Evolutionary conservation across 1,140 invertebrate species (phyloP).

Genomic region (Aphelenchoides avenae): DNA sequence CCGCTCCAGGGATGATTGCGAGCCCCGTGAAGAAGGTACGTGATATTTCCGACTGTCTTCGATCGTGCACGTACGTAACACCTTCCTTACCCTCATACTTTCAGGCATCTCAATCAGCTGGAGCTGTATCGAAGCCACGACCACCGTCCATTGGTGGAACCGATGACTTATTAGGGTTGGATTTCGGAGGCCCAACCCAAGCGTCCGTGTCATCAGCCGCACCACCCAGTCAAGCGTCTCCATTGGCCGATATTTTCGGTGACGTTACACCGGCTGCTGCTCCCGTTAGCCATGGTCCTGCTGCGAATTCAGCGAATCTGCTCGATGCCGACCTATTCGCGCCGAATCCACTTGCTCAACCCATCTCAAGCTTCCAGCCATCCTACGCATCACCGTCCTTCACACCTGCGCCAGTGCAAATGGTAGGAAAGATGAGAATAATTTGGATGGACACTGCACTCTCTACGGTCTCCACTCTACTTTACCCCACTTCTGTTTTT

Average conservation of each 20-base stretch:
- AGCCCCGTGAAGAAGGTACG: too few species aligned
- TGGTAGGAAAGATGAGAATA: neutral
- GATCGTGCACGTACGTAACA: too few species aligned
- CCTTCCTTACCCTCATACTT: too few species aligned
- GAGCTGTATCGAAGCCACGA: too few species aligned
- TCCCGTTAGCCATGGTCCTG: neutral
- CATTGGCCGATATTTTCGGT: conserved; percentile 5
- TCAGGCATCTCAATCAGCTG: too few species aligned
- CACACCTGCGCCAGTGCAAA: neutral
- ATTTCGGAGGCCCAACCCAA: neutral
- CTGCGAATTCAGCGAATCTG: neutral
- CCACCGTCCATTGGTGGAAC: too few species aligned
- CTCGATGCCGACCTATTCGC: neutral
- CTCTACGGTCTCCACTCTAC: too few species aligned
- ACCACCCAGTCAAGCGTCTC: neutral
- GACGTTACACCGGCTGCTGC: neutral
- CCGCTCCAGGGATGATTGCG: too few species aligned
- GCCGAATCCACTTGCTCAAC: neutral
- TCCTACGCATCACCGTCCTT: neutral
- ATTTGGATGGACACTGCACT: too few species aligned
- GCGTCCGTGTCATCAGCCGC: neutral
- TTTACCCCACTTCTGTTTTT: too few species aligned
- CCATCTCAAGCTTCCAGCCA: neutral
- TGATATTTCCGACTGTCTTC: too few species aligned
- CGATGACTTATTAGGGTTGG: too few species aligned